Percentiles rank a stretch among this genome's conserved stretches.
Evolutionary conservation across 2,797 vertebrate species (phyloP).

Genomic region (Bothrops alternatus): DNA sequence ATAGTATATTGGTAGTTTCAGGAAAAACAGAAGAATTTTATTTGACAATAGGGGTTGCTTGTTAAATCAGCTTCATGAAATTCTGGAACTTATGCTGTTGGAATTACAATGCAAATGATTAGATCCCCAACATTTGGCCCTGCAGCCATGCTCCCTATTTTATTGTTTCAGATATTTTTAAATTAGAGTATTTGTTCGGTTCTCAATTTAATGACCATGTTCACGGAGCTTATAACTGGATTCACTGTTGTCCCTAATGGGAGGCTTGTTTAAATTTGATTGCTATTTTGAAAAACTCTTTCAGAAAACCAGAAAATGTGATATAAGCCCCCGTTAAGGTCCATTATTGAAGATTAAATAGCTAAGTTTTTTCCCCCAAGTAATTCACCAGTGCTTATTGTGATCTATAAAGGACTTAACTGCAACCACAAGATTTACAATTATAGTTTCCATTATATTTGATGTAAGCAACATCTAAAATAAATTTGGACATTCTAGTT

Average conservation of each 20-base stretch:
- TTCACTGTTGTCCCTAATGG: not conserved
- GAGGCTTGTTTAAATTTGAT: slow-evolving; percentile 15
- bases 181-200: slow-evolving; percentile 9
- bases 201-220: not conserved
- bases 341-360: slow-evolving; percentile 3
- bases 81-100: not conserved
- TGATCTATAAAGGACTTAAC: not conserved
- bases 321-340: not conserved
- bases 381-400: not conserved
- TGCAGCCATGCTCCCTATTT: not conserved
- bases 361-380: not conserved
- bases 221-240: slow-evolving; percentile 19
- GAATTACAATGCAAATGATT: not conserved
- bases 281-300: slow-evolving; percentile 21
- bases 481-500: no score
- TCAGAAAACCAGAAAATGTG: not conserved
- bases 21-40: not conserved
- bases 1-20: not conserved
- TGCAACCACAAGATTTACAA: not conserved
- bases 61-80: not conserved
- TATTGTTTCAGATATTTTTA: not conserved
- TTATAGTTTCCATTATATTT: not conserved
- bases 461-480: not conserved
- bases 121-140: not conserved
- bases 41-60: not conserved